These are phyloP conservation scores for Chondrosia reniformis DNA, from an alignment of 37 sponge, comb jelly and placozoan genomes.

Conservation along the genomic window DNA sequence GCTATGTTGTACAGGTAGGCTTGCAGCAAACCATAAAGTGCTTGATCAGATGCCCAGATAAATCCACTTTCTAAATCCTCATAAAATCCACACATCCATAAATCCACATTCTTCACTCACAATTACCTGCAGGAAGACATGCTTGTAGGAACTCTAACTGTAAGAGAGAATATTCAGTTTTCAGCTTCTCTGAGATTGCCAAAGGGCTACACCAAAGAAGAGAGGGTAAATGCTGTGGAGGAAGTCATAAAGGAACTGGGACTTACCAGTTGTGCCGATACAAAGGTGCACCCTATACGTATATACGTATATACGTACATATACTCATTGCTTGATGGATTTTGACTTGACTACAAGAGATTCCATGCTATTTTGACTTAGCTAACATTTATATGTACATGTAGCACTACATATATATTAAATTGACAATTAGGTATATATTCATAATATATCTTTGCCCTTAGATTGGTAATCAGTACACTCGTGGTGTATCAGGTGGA, in stretches of 20 bases:
- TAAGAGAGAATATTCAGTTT: constrained; percentile 67
- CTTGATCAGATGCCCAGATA: not conserved
- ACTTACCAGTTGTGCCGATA: constrained; percentile 42
- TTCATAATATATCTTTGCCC: not conserved
- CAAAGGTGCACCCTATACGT: no score
- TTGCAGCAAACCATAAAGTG: not conserved
- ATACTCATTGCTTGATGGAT: no score
- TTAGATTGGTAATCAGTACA: constrained; percentile 67
- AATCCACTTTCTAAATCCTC: no score
- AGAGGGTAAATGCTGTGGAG: constrained; percentile 48
- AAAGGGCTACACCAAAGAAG: not conserved
- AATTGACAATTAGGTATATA: not conserved
- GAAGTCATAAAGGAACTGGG: constrained; percentile 66
- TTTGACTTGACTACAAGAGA: no score
- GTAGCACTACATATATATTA: not conserved
- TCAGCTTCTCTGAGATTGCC: constrained; percentile 69
- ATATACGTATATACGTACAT: no score
- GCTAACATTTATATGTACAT: not conserved
- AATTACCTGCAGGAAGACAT: constrained; percentile 50
- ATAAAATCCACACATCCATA: no score
- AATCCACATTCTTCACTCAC: not conserved
- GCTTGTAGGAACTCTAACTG: constrained; percentile 57
- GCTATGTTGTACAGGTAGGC: constrained; percentile 25
- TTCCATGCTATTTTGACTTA: not conserved
- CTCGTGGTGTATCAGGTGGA: constrained; percentile 75